A percentile compares a stretch with the other conserved stretches of the same genome.
These are phyloP conservation scores for Poecilobothrus nobilitatus DNA, from an alignment of 2,888 invertebrate species.

Conservation along the genomic window DNA sequence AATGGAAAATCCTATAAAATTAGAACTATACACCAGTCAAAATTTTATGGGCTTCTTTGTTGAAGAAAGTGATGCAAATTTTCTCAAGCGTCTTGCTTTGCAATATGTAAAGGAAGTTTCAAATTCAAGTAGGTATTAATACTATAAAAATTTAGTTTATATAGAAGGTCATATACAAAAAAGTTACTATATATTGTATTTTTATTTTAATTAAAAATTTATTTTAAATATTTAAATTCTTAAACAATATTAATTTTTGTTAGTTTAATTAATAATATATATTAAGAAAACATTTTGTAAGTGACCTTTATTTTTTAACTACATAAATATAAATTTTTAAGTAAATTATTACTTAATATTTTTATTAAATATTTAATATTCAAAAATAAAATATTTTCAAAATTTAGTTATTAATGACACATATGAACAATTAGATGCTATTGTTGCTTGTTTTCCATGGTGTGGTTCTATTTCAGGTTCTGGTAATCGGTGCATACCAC, in stretches of 20 bases:
- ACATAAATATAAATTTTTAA: too few species aligned
- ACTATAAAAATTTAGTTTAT: background rate
- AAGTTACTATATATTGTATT: conserved; percentile 20
- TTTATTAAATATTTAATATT: background rate
- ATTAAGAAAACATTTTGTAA: too few species aligned
- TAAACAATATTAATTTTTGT: too few species aligned
- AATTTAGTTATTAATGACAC: conserved; percentile 50
- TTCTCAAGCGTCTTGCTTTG: conserved; percentile 67
- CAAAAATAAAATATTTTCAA: background rate
- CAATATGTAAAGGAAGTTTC: conserved; percentile 74
- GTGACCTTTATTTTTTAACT: too few species aligned
- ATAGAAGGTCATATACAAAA: conserved; percentile 8
- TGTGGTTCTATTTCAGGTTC: conserved; percentile 51
- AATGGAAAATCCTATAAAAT: conserved; percentile 55
- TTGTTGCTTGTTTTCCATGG: conserved; percentile 72
- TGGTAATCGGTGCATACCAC: conserved; percentile 53
- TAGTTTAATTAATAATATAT: too few species aligned
- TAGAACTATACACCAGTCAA: conserved; percentile 76
- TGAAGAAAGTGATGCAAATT: conserved; percentile 70
- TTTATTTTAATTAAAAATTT: background rate
- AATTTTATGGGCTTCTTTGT: conserved; percentile 90
- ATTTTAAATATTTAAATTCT: too few species aligned
- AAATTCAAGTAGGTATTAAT: conserved; percentile 55
- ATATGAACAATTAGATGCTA: conserved; percentile 65
- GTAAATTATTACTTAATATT: conserved; percentile 2